These are phyloP conservation scores for Eulemur macaco DNA, from an alignment of 2,113 vertebrate genomes.

Conservation along the genomic window DNA sequence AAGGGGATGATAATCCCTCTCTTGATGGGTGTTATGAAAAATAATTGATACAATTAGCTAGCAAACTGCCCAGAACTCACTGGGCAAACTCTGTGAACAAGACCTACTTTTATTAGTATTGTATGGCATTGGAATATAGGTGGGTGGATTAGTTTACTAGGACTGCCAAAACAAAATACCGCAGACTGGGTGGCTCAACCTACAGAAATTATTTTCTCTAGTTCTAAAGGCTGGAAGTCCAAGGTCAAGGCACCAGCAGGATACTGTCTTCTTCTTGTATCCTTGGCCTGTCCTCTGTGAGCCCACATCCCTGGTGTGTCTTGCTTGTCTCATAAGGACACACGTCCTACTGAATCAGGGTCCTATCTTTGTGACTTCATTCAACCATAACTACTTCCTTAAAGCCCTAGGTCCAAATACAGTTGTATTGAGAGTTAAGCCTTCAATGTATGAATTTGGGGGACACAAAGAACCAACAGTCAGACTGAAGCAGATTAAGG, in stretches of 20 bases:
- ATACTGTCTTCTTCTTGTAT: neutral
- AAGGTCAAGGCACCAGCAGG: neutral
- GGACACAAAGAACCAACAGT: neutral
- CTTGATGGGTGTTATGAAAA: neutral
- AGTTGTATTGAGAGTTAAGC: neutral
- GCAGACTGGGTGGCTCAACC: neutral
- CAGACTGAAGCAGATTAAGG: neutral
- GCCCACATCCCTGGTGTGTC: neutral
- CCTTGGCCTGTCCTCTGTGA: neutral
- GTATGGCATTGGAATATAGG: neutral
- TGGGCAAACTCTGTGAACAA: neutral
- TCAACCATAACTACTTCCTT: neutral
- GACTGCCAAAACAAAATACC: neutral
- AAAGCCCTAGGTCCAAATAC: neutral
- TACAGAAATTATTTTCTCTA: neutral
- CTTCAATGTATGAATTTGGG: neutral
- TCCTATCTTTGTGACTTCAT: neutral
- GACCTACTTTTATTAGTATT: neutral
- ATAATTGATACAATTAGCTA: neutral
- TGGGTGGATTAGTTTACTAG: neutral
- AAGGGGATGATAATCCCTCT: neutral
- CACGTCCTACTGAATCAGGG: neutral
- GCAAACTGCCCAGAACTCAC: neutral
- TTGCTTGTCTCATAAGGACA: neutral
- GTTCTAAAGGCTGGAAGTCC: neutral